A percentile compares a stretch with the other conserved stretches of the same genome.
Evolutionary conservation across 37 sponge, comb jelly and placozoan species (phyloP).

Genomic region (Chondrilla cf. caribensis): DNA sequence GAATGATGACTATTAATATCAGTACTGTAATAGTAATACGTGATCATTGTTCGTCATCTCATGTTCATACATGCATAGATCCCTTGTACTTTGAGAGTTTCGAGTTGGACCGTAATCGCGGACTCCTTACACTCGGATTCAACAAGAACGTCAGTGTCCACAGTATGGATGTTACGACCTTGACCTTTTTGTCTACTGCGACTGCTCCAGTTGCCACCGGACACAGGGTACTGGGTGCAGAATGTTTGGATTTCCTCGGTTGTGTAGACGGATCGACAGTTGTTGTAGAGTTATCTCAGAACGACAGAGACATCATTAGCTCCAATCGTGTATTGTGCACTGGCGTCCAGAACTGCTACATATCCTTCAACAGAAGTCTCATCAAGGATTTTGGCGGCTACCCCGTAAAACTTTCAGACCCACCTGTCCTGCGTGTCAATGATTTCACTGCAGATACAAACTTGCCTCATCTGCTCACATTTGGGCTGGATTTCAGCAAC

Average conservation of each 20-base stretch:
- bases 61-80: background rate
- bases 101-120: background rate
- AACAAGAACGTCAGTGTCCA: conserved; percentile 20
- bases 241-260: background rate
- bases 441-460: background rate
- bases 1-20: too few relatives aligned
- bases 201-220: too few relatives aligned
- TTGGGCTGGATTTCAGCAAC: background rate
- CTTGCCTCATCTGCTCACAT: background rate
- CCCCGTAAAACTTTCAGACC: background rate
- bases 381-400: background rate
- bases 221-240: background rate
- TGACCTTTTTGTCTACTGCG: background rate
- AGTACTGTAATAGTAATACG: too few relatives aligned
- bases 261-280: background rate
- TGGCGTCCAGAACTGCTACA: background rate
- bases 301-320: background rate
- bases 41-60: too few relatives aligned
- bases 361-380: background rate
- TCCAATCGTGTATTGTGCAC: background rate
- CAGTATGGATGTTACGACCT: background rate
- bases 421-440: background rate
- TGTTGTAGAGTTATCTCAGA: background rate
- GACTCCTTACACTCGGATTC: background rate
- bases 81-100: background rate